Evolutionary conservation across 2,888 invertebrate species (phyloP), one percentile per base, ranked within the genome.

Genomic region (Palloptera scutellata): DNA sequence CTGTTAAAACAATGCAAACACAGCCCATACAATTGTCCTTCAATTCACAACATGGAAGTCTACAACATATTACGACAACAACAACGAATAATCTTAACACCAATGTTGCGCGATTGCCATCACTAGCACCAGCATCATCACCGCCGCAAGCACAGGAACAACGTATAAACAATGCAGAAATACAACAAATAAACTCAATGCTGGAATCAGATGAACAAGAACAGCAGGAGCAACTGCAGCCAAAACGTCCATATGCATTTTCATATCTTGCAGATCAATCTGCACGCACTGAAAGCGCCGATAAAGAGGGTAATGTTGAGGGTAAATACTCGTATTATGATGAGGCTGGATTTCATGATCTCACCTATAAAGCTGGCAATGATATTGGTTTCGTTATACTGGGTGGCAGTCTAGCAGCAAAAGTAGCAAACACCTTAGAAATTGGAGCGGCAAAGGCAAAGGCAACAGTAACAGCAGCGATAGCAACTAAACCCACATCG

Each of bases 331-430:
- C 90, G 0, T 92, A 88, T 79, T 86, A 89, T 20, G 91, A 92
- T 77, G 91, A 91, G 74, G 88, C 91, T 2, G 92, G 92, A 0
- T 86, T 89, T n/a, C 91, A 91, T 78, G 90, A 91, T 75, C 89
- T 92, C 0, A 88, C 89, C 66, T 92, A 90, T 81, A 88, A 90
- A 70, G 92, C 92, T n/a, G 92, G 91, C 0, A 87, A 90, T 66
- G 89, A 89, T 74, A 91, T 89, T 0, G 92, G 92, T 0, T 92
- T 92, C 74, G 76, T 80, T 52, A 78, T 82, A 53, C 80, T 82
- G 70, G 83, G 83, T 57, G 84, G 85, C 52, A 83, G 79, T 72
- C 78, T 85, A 71, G 77, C 81, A 71, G 77, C 81, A 11, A 74
- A 74, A 68, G 70, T 13, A 55, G 19, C 11, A 54, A 11, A 13